Evolutionary conservation across 2,113 vertebrate genomes (phyloP).

Genomic region (Gallinago jamesoni): DNA sequence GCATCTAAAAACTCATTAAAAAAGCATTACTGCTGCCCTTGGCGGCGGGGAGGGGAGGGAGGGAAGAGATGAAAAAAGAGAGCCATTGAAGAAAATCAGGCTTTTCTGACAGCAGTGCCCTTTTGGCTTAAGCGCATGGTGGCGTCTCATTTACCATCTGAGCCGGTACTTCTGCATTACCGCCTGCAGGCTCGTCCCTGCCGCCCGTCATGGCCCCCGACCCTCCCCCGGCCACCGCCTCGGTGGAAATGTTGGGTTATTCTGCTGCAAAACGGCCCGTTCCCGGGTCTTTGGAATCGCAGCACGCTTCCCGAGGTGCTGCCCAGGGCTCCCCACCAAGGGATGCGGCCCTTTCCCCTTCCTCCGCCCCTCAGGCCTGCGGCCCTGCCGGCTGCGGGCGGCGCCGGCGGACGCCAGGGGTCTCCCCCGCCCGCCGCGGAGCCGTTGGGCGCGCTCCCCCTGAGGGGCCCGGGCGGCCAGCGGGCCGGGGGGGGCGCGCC

Average conservation of each 20-base stretch:
- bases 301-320: accelerated
- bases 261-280: accelerated
- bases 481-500: too few relatives aligned
- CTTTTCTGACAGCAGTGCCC: neutral
- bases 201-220: too few relatives aligned
- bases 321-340: too few relatives aligned
- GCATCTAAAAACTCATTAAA: neutral
- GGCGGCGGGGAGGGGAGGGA: too few relatives aligned
- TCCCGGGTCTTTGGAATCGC: accelerated
- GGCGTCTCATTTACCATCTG: accelerated
- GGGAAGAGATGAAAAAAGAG: accelerated
- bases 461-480: neutral
- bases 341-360: accelerated
- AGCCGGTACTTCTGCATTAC: accelerated
- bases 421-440: neutral
- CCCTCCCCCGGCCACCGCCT: too few relatives aligned
- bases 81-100: accelerated
- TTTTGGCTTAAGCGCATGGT: accelerated
- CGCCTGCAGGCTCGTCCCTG: accelerated
- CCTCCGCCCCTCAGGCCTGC: accelerated
- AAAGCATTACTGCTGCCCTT: neutral
- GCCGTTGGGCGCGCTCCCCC: neutral
- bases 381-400: neutral
- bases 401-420: neutral
- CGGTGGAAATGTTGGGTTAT: accelerated